These are phyloP conservation scores for Alauda arvensis DNA, from an alignment of 2,797 vertebrate species.

Conservation along the genomic window DNA sequence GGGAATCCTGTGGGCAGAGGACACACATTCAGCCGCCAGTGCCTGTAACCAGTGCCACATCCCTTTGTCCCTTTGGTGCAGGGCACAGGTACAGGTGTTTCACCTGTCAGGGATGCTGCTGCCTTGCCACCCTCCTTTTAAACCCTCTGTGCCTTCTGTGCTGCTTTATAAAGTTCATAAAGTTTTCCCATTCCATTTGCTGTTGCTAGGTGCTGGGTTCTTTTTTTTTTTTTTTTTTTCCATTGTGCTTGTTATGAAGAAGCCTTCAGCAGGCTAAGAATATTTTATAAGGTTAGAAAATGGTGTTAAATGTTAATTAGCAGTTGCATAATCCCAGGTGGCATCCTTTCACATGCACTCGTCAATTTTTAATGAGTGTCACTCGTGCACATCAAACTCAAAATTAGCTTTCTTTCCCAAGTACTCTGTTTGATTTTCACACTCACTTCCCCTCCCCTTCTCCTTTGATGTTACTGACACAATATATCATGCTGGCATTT, in stretches of 20 bases:
- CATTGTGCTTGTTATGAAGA: conserved; percentile 53
- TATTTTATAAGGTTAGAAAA: conserved; percentile 71
- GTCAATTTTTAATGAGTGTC: conserved; percentile 72
- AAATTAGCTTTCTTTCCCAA: conserved; percentile 60
- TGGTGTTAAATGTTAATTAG: conserved; percentile 76
- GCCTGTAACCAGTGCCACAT: background rate
- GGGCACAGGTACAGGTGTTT: background rate
- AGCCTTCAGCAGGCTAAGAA: conserved; percentile 59
- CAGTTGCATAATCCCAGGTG: conserved; percentile 72
- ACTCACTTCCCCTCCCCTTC: conserved; percentile 49
- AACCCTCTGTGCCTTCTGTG: background rate
- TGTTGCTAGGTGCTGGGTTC: conserved; percentile 64
- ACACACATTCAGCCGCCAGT: accelerated
- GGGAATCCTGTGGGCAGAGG: accelerated
- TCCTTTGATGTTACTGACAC: conserved; percentile 44
- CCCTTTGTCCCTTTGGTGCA: background rate
- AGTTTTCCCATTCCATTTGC: conserved; percentile 59
- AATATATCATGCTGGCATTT: conserved; percentile 47
- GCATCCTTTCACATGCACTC: conserved; percentile 65
- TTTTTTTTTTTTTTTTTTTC: background rate
- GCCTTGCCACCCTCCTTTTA: background rate
- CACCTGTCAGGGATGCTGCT: background rate
- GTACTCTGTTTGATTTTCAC: conserved; percentile 54
- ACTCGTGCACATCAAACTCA: conserved; percentile 62
- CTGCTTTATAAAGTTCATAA: conserved; percentile 55